Evolutionary conservation across 1,140 invertebrate species (phyloP).

Genomic region (Platyura marginata): DNA sequence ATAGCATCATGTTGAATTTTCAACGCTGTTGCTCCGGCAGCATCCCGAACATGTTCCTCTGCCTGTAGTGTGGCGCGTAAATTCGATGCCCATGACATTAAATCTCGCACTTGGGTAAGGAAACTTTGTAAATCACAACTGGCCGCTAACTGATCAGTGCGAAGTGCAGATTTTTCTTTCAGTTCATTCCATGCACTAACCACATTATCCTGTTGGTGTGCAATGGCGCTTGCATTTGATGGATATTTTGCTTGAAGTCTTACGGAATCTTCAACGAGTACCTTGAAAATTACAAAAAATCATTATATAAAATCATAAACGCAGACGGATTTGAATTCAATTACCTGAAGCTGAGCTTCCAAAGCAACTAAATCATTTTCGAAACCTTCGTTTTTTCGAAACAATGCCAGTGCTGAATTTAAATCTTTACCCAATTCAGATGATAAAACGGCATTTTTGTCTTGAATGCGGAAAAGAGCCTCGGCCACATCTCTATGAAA

Average conservation of each 20-base stretch:
- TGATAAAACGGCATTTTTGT: constrained; percentile 67
- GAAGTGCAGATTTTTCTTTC: constrained; percentile 57
- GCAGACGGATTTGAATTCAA: neutral
- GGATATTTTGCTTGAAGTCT: constrained; percentile 78
- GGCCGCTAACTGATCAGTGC: constrained; percentile 65
- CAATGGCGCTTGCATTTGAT: constrained; percentile 80
- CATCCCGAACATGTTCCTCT: constrained; percentile 69
- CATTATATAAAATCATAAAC: constrained; percentile 1
- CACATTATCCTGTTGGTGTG: constrained; percentile 65
- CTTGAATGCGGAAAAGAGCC: constrained; percentile 72
- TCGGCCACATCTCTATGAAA: constrained; percentile 94
- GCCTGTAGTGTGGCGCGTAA: constrained; percentile 61
- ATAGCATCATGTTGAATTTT: constrained; percentile 81
- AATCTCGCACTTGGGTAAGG: constrained; percentile 60
- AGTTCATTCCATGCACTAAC: constrained; percentile 74
- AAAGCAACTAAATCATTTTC: constrained; percentile 89
- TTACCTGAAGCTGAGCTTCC: constrained; percentile 76
- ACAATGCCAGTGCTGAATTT: constrained; percentile 65
- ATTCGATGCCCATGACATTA: constrained; percentile 73
- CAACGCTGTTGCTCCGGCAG: constrained; percentile 68
- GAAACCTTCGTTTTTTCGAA: constrained; percentile 81
- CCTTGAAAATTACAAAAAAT: constrained; percentile 24
- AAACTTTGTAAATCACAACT: constrained; percentile 83
- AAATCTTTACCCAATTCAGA: constrained; percentile 74
- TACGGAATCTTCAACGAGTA: constrained; percentile 78